Base-by-base conservation (phyloP, 2,888 invertebrate genomes). In the Auanema sp. region DNA sequence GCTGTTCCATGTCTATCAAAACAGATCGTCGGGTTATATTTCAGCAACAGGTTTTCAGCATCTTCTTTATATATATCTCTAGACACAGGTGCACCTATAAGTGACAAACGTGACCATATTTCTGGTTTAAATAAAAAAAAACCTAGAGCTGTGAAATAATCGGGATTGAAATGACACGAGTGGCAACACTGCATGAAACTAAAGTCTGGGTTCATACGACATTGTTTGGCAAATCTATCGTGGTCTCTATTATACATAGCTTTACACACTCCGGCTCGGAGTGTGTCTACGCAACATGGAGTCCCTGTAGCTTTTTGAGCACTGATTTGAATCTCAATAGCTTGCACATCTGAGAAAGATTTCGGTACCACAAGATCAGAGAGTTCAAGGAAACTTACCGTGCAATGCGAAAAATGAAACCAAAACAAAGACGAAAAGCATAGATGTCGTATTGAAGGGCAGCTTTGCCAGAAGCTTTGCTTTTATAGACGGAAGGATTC, bases 131-230 rank as follows among this genome's bases (percentile, higher is more conserved):
- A 5, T 47, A 18, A 6, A 47, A 16, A 60, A 60, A 56, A 49
- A 72, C 75, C 60, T 11, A 64, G 50, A 50, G 64, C 64, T n/a
- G 72, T 69, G 66, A 71, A 75, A 47, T 71, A 59, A 54, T 76
- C 76, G 10, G 60, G 51, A 44, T 71, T 75, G 67, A 79, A 78
- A 50, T 79, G 78, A 42, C 79, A 79, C n/a, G 71, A 69, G 51
- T 72, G 69, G 43, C 79, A 79, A 43, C 79, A 79, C 60, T 79
- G 79, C 24, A 79, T 72, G 61, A 79, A 78, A 24, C 72, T 71
- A 61, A 78, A 78, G 57, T 79, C 79, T 12, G 77, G 66, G 40
- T 78, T 77, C 11, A 52, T 67, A 49, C 78, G 69, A 56, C 79
- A 79, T 23, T 68, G 71, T 41, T 57, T 64, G n/a, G 71, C 59